These are phyloP conservation scores for Diglossa cyanea DNA, from an alignment of 2,797 vertebrate species.

Conservation along the genomic window DNA sequence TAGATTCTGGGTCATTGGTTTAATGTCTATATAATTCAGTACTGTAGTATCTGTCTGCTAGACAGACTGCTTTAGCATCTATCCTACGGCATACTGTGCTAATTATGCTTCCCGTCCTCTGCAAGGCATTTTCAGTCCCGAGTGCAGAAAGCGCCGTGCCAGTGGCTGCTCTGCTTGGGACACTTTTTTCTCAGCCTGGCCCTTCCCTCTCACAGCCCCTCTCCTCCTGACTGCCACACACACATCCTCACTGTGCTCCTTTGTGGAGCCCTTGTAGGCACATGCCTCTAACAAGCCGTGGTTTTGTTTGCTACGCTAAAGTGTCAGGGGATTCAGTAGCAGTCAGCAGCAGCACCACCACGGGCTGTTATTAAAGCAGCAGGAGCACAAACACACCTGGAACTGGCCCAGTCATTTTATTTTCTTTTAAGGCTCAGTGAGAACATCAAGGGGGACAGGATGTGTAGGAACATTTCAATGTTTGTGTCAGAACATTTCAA, in stretches of 20 bases:
- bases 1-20: conserved; percentile 58
- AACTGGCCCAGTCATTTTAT: not conserved
- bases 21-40: conserved; percentile 49
- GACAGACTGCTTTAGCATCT: conserved; percentile 43
- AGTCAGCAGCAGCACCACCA: not conserved
- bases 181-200: not conserved
- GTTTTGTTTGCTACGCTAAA: not conserved
- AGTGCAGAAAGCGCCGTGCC: not conserved
- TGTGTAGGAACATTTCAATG: not conserved
- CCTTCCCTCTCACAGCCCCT: not conserved
- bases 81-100: not conserved
- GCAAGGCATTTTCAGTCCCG: not conserved
- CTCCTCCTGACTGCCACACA: accelerated
- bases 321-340: not conserved
- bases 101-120: conserved; percentile 6
- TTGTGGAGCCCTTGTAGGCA: not conserved
- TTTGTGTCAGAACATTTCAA: not conserved
- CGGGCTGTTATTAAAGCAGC: not conserved
- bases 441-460: not conserved
- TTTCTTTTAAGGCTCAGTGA: not conserved
- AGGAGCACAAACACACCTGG: not conserved
- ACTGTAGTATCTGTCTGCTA: conserved; percentile 49
- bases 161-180: not conserved
- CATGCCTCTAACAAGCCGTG: not conserved
- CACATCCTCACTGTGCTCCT: not conserved